Evolutionary conservation across 64 coral and sea anemone species (phyloP).

Genomic region (Dendronephthya gigantea): DNA sequence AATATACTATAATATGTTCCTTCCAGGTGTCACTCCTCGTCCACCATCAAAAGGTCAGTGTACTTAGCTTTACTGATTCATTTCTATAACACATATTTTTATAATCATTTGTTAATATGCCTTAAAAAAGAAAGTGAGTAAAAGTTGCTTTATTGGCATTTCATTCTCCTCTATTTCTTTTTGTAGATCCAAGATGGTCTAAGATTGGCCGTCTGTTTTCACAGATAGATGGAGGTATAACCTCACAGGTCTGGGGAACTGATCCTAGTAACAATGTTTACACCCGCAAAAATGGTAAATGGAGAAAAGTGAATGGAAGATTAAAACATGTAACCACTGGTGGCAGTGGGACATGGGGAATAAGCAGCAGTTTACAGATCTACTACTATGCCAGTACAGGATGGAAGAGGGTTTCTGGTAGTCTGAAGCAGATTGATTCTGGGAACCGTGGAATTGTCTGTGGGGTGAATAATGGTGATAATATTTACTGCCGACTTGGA

Average conservation of each 20-base stretch:
- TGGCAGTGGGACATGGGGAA: slow-evolving; percentile 6
- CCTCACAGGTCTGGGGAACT: slow-evolving; percentile 9
- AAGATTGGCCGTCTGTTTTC: not conserved
- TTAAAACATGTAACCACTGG: slow-evolving; percentile 2
- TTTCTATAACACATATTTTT: too few relatives aligned
- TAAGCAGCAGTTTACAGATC: not conserved
- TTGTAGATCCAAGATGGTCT: not conserved
- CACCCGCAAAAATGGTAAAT: not conserved
- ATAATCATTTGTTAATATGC: too few relatives aligned
- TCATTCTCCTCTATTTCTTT: not conserved
- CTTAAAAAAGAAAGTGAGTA: too few relatives aligned
- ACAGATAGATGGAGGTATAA: not conserved
- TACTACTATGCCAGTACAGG: not conserved
- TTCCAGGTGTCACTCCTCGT: too few relatives aligned
- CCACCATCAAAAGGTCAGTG: too few relatives aligned
- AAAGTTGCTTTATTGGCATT: too few relatives aligned
- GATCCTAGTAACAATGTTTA: not conserved
- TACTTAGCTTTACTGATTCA: too few relatives aligned
- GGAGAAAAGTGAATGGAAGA: not conserved
- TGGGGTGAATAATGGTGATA: not conserved
- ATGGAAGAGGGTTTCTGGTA: not conserved
- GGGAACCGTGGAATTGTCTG: slow-evolving; percentile 16
- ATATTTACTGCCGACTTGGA: not conserved
- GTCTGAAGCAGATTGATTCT: slow-evolving; percentile 8
- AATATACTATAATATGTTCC: too few relatives aligned